These are phyloP conservation scores for Hypsibius dujardini DNA, from an alignment of 1,140 invertebrate species.

Conservation along the genomic window DNA sequence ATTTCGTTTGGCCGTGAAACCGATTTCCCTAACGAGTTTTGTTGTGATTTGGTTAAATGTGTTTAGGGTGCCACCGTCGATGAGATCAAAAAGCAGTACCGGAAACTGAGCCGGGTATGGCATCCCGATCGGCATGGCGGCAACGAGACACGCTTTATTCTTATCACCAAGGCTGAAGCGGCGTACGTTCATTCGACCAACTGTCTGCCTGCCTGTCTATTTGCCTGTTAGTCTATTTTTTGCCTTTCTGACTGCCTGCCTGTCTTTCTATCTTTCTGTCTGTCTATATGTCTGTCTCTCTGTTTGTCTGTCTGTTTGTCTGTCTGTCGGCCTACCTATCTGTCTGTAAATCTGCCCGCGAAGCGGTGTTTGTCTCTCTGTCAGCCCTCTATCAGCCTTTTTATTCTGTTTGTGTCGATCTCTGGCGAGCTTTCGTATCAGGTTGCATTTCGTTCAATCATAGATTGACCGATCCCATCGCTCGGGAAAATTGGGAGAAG, in stretches of 20 bases:
- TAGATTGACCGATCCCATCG: constrained; percentile 70
- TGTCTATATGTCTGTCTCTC: too few species aligned
- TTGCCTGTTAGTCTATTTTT: too few species aligned
- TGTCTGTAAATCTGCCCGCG: too few species aligned
- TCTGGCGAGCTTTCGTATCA: neutral
- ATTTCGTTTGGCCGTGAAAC: neutral
- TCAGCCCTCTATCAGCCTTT: too few species aligned
- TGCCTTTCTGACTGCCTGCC: too few species aligned
- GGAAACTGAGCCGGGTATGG: constrained; percentile 70
- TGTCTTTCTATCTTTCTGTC: too few species aligned
- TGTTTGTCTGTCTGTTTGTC: too few species aligned
- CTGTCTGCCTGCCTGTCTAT: constrained; percentile 18
- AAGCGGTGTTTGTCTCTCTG: too few species aligned
- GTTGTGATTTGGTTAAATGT: too few species aligned
- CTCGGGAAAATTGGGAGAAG: constrained; percentile 90
- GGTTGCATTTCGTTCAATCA: neutral
- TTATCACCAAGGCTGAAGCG: constrained; percentile 78
- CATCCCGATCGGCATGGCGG: constrained; percentile 97
- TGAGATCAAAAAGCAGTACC: constrained; percentile 88
- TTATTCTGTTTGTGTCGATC: too few species aligned
- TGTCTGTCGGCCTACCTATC: too few species aligned
- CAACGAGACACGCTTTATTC: constrained; percentile 92
- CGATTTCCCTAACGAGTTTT: constrained; percentile 20
- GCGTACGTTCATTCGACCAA: constrained; percentile 31
- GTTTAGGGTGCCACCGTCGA: constrained; percentile 53